phyloP scores from a whole-genome alignment of 2,888 invertebrate species.

The Trichopoda pennipes region DNA sequence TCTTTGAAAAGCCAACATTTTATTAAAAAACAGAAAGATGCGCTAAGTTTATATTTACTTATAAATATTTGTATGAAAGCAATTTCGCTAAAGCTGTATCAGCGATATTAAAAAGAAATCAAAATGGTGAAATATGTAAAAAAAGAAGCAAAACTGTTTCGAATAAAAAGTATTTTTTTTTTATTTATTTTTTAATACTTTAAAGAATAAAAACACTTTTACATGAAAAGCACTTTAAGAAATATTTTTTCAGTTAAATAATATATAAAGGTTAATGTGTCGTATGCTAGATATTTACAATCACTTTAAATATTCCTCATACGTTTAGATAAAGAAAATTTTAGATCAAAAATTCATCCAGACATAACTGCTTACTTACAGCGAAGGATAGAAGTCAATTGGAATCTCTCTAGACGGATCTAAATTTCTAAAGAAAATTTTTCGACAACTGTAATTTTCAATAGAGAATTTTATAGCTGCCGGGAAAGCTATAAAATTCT shows the following conservation, averaged over 20 bases:
- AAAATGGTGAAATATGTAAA: conserved; percentile 9
- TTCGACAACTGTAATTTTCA: too few relatives aligned
- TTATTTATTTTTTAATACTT: not conserved
- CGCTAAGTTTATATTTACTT: conserved; percentile 4
- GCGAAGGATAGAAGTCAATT: too few relatives aligned
- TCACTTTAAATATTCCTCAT: too few relatives aligned
- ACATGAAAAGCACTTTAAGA: not conserved
- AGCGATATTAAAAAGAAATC: conserved; percentile 21
- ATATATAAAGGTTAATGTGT: too few relatives aligned
- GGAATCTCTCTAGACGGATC: not conserved
- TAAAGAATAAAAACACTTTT: not conserved
- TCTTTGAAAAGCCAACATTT: conserved; percentile 4
- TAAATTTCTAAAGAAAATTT: not conserved
- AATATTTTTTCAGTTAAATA: not conserved
- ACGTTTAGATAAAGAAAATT: too few relatives aligned
- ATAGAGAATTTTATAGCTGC: too few relatives aligned
- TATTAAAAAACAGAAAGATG: not conserved
- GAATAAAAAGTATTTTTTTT: conserved; percentile 4
- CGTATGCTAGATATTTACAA: too few relatives aligned
- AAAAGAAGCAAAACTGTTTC: not conserved
- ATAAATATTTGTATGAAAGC: conserved; percentile 49
- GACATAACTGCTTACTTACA: too few relatives aligned
- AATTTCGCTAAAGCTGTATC: conserved; percentile 20
- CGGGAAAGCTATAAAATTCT: too few relatives aligned
- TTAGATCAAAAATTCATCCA: too few relatives aligned